These are phyloP conservation scores for Rhagonycha lutea DNA, from an alignment of 2,888 invertebrate genomes.

Conservation along the genomic window DNA sequence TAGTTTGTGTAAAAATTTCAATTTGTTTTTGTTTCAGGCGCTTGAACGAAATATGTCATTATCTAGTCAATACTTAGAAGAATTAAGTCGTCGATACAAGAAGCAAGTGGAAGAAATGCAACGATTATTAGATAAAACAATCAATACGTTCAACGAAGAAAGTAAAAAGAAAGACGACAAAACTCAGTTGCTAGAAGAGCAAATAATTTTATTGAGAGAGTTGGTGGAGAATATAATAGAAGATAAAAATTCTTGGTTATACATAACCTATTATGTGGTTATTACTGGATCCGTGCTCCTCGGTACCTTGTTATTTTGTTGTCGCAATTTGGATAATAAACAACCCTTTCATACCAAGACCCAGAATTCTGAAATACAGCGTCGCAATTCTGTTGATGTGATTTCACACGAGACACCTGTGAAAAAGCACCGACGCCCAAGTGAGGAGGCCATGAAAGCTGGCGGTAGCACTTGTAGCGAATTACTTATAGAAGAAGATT, in stretches of 20 bases:
- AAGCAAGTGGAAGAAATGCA: constrained; percentile 97
- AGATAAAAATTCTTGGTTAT: constrained; percentile 68
- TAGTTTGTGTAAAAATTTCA: background rate
- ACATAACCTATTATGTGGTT: constrained; percentile 61
- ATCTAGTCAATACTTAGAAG: constrained; percentile 94
- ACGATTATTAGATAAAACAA: constrained; percentile 77
- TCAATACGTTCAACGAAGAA: constrained; percentile 73
- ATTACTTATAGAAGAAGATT: constrained; percentile 61
- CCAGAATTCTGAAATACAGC: constrained; percentile 41
- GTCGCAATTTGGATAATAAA: constrained; percentile 50
- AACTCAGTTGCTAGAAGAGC: constrained; percentile 61
- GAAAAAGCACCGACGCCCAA: constrained; percentile 68
- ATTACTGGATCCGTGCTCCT: constrained; percentile 58
- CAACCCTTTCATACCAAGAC: constrained; percentile 18
- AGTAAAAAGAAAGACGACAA: constrained; percentile 77
- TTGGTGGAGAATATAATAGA: constrained; percentile 64
- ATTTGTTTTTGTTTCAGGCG: constrained; percentile 64
- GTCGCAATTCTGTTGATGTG: constrained; percentile 70
- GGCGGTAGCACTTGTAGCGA: constrained; percentile 61
- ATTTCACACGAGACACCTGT: constrained; percentile 61
- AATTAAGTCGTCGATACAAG: constrained; percentile 91
- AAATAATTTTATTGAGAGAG: constrained; percentile 65
- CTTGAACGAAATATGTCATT: constrained; percentile 96
- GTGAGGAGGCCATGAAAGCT: constrained; percentile 72
- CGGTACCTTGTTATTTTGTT: constrained; percentile 59